A percentile compares a stretch with the other conserved stretches of the same genome.
Evolutionary conservation across 2,113 vertebrate species (phyloP).

Genomic region (Pavo muticus): DNA sequence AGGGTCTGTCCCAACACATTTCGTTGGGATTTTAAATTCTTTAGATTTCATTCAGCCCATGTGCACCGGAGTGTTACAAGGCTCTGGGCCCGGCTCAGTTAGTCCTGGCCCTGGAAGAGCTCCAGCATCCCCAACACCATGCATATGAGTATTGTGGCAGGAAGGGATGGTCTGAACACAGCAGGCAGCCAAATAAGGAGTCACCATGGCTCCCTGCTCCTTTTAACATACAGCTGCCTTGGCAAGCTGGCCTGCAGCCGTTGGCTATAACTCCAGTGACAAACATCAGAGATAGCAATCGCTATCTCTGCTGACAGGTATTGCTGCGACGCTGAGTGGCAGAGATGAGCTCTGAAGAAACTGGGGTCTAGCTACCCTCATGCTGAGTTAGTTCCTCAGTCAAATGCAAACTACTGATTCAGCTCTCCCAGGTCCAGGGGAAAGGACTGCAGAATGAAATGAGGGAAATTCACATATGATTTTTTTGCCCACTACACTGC

Average conservation of each 20-base stretch:
- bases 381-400: not conserved
- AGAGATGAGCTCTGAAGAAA: not conserved
- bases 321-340: accelerated
- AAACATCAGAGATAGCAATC: not conserved
- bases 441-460: not conserved
- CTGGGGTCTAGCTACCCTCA: not conserved
- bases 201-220: not conserved
- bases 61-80: conserved; percentile 36
- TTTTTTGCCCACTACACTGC: not conserved
- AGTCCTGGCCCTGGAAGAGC: conserved; percentile 44
- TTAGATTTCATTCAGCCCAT: conserved; percentile 55
- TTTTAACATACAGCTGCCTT: not conserved
- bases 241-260: not conserved
- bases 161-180: not conserved
- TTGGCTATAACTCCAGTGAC: not conserved
- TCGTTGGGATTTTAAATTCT: conserved; percentile 59
- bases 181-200: conserved; percentile 45
- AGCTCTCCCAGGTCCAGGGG: not conserved
- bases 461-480: not conserved
- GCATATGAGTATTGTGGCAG: not conserved
- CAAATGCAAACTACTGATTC: not conserved
- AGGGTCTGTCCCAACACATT: conserved; percentile 26
- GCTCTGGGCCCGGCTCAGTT: not conserved
- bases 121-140: conserved; percentile 44
- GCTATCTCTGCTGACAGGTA: not conserved